phyloP scores from a whole-genome alignment of 2,797 vertebrate genomes.

The Synaphobranchus kaupii region DNA sequence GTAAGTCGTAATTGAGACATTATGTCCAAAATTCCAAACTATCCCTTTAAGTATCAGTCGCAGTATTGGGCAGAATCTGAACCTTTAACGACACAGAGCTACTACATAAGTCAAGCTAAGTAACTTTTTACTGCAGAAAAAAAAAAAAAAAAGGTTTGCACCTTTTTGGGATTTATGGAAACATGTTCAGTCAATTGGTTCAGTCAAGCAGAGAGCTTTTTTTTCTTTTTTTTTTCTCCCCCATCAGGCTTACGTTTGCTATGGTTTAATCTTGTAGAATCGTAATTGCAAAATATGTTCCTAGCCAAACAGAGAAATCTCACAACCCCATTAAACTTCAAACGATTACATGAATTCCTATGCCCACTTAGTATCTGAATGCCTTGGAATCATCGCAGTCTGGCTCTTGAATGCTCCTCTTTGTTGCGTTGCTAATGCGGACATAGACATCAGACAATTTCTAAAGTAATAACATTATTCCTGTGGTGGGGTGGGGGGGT shows the following conservation, averaged over 20 bases:
- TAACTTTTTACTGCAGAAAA: not conserved
- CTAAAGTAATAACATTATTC: conserved; percentile 51
- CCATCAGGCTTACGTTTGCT: not conserved
- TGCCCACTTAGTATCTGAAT: conserved; percentile 33
- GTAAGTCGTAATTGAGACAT: too few species aligned
- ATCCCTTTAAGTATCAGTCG: not conserved
- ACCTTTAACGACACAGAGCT: not conserved
- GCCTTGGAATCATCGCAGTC: conserved; percentile 43
- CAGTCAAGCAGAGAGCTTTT: too few species aligned
- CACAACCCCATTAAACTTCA: not conserved
- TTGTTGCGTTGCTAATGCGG: conserved; percentile 24
- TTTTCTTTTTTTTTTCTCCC: too few species aligned
- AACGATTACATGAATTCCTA: conserved; percentile 29
- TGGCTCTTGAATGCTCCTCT: conserved; percentile 22
- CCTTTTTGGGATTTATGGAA: too few species aligned
- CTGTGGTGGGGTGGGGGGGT: conserved; percentile 54
- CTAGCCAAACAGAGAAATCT: not conserved
- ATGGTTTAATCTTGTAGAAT: not conserved
- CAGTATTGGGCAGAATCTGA: not conserved
- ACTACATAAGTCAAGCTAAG: not conserved
- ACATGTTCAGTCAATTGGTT: too few species aligned
- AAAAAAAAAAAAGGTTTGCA: too few species aligned
- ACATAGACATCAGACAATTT: conserved; percentile 39
- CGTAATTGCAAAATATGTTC: not conserved
- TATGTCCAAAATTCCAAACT: too few species aligned